A percentile compares a stretch with the other conserved stretches of the same genome.
phyloP scores from a whole-genome alignment of 2,113 vertebrate genomes.

The Prietella phreatophila region DNA sequence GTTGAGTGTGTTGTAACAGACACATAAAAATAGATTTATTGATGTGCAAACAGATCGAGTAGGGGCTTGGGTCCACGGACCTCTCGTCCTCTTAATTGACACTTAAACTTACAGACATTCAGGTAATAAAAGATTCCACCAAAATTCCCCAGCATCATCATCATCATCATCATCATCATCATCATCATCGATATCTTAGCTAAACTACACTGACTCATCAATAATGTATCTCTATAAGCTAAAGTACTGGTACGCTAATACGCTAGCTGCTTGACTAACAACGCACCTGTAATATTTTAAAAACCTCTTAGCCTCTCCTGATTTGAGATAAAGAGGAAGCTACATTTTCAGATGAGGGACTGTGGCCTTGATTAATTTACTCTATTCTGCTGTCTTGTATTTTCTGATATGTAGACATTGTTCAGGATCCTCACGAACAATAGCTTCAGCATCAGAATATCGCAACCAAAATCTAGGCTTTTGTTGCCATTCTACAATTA shows the following conservation, averaged over 20 bases:
- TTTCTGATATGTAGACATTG: not conserved
- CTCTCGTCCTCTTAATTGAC: not conserved
- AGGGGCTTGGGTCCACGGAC: not conserved
- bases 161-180: not conserved
- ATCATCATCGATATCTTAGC: not conserved
- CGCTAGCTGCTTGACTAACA: not conserved
- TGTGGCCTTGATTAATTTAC: not conserved
- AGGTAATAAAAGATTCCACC: not conserved
- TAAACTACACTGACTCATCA: not conserved
- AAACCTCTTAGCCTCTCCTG: not conserved
- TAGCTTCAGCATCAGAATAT: conserved; percentile 3
- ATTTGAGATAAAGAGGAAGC: conserved; percentile 4
- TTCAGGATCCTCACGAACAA: conserved; percentile 1
- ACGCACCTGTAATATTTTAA: not conserved
- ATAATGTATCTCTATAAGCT: not conserved
- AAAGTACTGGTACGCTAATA: not conserved
- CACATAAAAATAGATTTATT: not conserved
- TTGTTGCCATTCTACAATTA: conserved; percentile 10
- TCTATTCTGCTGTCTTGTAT: not conserved
- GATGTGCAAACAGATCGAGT: not conserved
- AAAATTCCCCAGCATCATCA: not conserved
- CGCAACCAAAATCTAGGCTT: not conserved
- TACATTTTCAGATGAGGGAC: not conserved
- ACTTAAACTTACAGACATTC: not conserved
- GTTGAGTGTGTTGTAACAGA: not conserved